Evolutionary conservation across 2,888 invertebrate species (phyloP).

Genomic region (Tethea ocularis): DNA sequence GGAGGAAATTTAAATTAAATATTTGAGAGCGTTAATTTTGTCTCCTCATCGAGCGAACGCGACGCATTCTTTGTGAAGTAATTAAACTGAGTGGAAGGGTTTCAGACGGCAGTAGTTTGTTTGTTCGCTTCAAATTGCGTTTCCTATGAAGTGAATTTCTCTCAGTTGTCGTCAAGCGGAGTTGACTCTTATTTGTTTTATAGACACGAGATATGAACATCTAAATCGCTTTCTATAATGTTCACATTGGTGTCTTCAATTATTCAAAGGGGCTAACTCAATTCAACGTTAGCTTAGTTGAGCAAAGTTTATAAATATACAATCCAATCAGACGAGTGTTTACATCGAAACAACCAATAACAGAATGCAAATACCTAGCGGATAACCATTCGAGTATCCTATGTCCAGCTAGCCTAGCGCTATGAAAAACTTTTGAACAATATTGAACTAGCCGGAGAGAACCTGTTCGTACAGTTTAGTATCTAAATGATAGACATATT

Average conservation of each 20-base stretch:
- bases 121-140: conserved; percentile 81
- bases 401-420: conserved; percentile 26
- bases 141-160: conserved; percentile 78
- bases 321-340: conserved; percentile 74
- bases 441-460: conserved; percentile 27
- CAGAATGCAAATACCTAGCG: conserved; percentile 75
- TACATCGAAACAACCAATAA: conserved; percentile 75
- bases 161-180: conserved; percentile 59
- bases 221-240: conserved; percentile 19
- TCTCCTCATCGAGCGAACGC: conserved; percentile 82
- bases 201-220: conserved; percentile 35
- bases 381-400: conserved; percentile 45
- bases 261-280: conserved; percentile 1
- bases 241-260: conserved; percentile 16
- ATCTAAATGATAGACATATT: not conserved
- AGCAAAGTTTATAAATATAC: conserved; percentile 43
- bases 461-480: conserved; percentile 10
- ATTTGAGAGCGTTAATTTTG: conserved; percentile 84
- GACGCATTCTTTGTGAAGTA: conserved; percentile 84
- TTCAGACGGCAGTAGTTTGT: conserved; percentile 80
- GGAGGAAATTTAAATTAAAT: conserved; percentile 83
- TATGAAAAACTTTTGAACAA: conserved; percentile 36
- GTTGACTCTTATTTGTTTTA: conserved; percentile 48
- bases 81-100: conserved; percentile 84
- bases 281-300: conserved; percentile 5